Evolutionary conservation across 2,888 invertebrate genomes (phyloP).

Genomic region (Aquatica leii): DNA sequence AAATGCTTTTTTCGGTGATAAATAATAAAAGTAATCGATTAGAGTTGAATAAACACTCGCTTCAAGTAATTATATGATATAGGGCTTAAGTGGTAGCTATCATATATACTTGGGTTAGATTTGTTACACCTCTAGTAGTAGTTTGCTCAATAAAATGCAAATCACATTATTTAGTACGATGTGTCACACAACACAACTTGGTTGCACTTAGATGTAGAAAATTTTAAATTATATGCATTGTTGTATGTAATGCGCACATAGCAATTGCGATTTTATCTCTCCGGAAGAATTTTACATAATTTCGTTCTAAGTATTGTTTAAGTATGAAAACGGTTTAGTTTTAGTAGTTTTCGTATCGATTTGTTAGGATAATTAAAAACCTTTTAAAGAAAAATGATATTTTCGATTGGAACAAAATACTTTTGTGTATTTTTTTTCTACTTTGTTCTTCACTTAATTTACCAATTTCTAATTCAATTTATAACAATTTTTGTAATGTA

Average conservation of each 20-base stretch:
- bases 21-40: not conserved
- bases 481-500: too few relatives aligned
- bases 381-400: too few relatives aligned
- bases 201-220: constrained; percentile 26
- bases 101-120: not conserved
- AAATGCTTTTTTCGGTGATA: not conserved
- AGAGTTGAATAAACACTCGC: not conserved
- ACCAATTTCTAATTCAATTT: too few relatives aligned
- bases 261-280: not conserved
- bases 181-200: constrained; percentile 31
- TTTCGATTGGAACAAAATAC: too few relatives aligned
- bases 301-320: too few relatives aligned
- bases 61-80: not conserved
- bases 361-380: too few relatives aligned
- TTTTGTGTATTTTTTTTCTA: too few relatives aligned
- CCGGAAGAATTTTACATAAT: not conserved
- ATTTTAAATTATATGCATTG: constrained; percentile 33
- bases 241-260: constrained; percentile 22
- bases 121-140: constrained; percentile 25
- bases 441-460: too few relatives aligned
- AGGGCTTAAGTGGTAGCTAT: constrained; percentile 4
- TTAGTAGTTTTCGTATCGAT: too few relatives aligned
- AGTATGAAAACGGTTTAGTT: too few relatives aligned
- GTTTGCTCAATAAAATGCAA: constrained; percentile 40
- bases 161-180: constrained; percentile 37